Evolutionary conservation across 2,888 invertebrate species (phyloP).

Genomic region (Lomographa bimaculata): DNA sequence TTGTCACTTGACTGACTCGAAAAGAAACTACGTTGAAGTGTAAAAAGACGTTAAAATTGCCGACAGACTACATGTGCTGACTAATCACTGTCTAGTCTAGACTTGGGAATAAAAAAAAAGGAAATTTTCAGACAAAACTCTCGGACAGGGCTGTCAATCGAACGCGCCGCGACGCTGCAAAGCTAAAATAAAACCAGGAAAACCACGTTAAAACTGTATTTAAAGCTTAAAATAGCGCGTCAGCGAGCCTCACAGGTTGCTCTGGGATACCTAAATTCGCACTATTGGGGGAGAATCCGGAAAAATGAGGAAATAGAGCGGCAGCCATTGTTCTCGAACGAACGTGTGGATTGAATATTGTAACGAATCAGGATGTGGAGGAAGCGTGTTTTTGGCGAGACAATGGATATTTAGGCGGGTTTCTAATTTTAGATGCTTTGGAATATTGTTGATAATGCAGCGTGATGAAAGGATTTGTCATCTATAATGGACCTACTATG

Average conservation of each 20-base stretch:
- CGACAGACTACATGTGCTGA: constrained; percentile 55
- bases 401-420: neutral
- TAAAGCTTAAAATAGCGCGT: constrained; percentile 58
- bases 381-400: neutral
- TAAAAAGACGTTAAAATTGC: constrained; percentile 47
- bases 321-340: constrained; percentile 25
- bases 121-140: constrained; percentile 41
- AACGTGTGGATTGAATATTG: constrained; percentile 34
- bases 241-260: constrained; percentile 41
- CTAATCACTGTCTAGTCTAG: constrained; percentile 60
- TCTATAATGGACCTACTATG: too few relatives aligned
- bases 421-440: neutral
- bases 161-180: constrained; percentile 10
- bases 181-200: constrained; percentile 23
- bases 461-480: too few relatives aligned
- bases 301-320: constrained; percentile 38
- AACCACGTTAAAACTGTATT: constrained; percentile 46
- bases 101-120: constrained; percentile 39
- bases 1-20: constrained; percentile 39
- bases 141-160: constrained; percentile 61
- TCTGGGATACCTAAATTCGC: constrained; percentile 54
- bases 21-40: constrained; percentile 39
- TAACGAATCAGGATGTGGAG: constrained; percentile 16
- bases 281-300: constrained; percentile 46
- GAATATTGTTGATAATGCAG: too few relatives aligned